Evolutionary conservation across 2,113 vertebrate genomes (phyloP).

Genomic region (Lontra canadensis): DNA sequence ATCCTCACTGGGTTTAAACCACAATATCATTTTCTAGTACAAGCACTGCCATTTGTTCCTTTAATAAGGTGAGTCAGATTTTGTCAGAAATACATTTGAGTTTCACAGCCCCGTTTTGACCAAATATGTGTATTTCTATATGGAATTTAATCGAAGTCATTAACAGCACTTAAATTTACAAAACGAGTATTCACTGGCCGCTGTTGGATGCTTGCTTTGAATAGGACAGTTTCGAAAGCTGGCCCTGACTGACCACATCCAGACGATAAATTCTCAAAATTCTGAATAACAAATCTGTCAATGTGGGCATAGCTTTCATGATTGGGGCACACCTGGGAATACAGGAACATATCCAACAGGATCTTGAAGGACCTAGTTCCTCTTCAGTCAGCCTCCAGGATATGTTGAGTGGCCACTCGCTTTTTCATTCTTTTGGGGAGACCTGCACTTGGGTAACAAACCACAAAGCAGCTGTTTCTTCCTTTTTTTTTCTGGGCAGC

Average conservation of each 20-base stretch:
- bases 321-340: not conserved
- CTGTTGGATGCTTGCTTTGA: not conserved
- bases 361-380: not conserved
- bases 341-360: not conserved
- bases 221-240: not conserved
- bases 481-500: not conserved
- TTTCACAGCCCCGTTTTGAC: not conserved
- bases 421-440: conserved; percentile 3
- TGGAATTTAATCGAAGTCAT: not conserved
- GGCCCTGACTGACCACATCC: not conserved
- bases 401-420: not conserved
- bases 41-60: not conserved
- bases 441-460: not conserved
- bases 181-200: not conserved
- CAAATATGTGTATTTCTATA: not conserved
- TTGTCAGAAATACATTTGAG: conserved; percentile 15
- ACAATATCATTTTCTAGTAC: not conserved
- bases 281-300: not conserved
- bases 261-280: conserved; percentile 17
- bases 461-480: not conserved
- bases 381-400: not conserved
- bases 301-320: not conserved
- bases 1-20: not conserved
- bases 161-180: not conserved
- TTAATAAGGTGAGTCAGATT: not conserved